Base-by-base conservation (phyloP, 2,113 vertebrate genomes). In the Meriones unguiculatus region DNA sequence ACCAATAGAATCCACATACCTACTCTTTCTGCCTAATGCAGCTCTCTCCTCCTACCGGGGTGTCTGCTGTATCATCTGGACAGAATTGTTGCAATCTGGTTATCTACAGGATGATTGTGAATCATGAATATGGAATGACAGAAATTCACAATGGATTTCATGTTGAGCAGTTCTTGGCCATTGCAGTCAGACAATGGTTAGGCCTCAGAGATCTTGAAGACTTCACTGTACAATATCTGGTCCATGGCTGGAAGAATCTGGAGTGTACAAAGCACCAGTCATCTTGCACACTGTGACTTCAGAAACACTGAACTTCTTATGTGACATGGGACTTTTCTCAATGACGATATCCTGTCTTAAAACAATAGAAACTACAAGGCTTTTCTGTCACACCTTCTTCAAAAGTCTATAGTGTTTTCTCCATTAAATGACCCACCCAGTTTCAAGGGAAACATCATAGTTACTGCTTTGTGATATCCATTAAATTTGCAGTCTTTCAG, bases 21-120 rank as follows among this genome's bases (percentile, higher is more conserved):
- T 30, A 54, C 17, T 3, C 2, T 62, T 22, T 25, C 14, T 94
- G 24, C 15, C 35, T 7, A 7, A 22, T 25, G 5, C 54, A 15
- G 10, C 41, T 65, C 5, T 22, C 4, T 72, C 69, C 8, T 50
- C 67, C 62, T 4, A 0, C 46, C 11, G n/a, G 28, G 1, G 0
- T n/a, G 7, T 15, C 15, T 82, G 0, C 0, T 28, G 22, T 59
- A 2, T 54, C 30, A 24, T 9, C 18, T 94, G 1, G 5, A 2
- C 1, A 18, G 52, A 75, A 59, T 78, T 62, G 0, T 59, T 93
- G 17, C 0, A 7, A 38, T 32, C 80, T 87, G 57, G 0, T 84
- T 62, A 30, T 50, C 32, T 67, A 12, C 6, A 46, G 46, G 46
- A 46, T 7, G 25, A 17, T 81, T 0, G 59, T 13, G 14, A 64